Base-by-base conservation (phyloP, 2,888 invertebrate genomes). In the Nomada lathburiana region DNA sequence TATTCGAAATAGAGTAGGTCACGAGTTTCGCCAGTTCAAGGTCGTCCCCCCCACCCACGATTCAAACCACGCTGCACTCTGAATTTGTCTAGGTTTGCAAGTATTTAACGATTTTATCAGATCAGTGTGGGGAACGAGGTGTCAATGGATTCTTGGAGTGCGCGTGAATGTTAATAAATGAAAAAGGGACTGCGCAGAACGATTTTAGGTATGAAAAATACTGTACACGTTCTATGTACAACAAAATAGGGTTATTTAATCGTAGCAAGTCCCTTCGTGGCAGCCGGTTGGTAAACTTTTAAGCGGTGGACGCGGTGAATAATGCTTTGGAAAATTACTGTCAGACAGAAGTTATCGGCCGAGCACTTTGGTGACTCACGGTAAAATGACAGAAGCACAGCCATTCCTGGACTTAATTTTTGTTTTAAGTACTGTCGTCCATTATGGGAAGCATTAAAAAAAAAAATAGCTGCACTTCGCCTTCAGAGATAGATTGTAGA, bases 341-440 rank as follows among this genome's bases (percentile, higher is more conserved):
- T 18, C 26, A 23, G 44, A 29, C 44, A 55, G 29, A 68, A 74
- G 68, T 68, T 60, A 68, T 74, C 74, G 59, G 47, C 50, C 36
- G 59, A 74, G 18, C 59, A 50, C 59, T 65, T 42, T 74, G 36
- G 36, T 74, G 74, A 74, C 57, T 67, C 59, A 74, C 11, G 42
- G 44, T 26, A 57, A 57, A 64, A 70, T 60, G 70, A 50, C 64
- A 64, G 47, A 64, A 55, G 7, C 23, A 20, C 9, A 36, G 60
- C 10, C n/a, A 42, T 42, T 20, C 59, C 10, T 29, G 16, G 10
- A n/a, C 47, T 47, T 5, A 20, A 16, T 42, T 68, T 55, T 44
- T 9, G n/a, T 60, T 50, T 20, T 16, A 36, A 11, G 20, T 36
- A 29, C 23, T 20, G 47, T 18, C 7, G n/a, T 50, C 10, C 29